Evolutionary conservation across 2,888 invertebrate species (phyloP), one percentile per base, ranked within the genome.

Genomic region (Hypolimnas misippus): DNA sequence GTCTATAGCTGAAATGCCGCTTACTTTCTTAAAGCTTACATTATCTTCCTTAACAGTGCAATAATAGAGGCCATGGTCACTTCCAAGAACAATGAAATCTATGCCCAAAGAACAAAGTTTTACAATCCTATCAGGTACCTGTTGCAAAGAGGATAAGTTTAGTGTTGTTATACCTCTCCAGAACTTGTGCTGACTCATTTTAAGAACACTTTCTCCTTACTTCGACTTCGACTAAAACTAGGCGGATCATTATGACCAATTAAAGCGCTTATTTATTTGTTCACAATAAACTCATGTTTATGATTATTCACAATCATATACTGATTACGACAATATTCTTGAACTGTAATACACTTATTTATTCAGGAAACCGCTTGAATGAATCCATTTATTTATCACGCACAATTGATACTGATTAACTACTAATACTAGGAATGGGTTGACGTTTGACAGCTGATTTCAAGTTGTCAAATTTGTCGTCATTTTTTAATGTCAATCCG

Each of bases 1-100:
- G 86, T 95, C 95, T 70, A 93, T 86, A 29, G 94, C 94, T 70
- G 88, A 87, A 67, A 94, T 87, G 65, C 93, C 92, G 53, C 88
- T 85, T 57, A 92, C 84, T 77, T 86, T 93, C 67, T 87, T 87
- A 71, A 92, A 88, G 68, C 88, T 77, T 65, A 92, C 77, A 31
- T 79, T 79, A 66, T 89, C 84, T 10, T 87, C 85, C 69, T 83
- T 78, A 70, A 84, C 79, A 70, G 81, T 82, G 70, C 91, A 89
- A 68, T 81, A 79, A 75, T 91, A 92, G n/a, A 92, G 76, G 58
- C 84, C 82, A 81, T 92, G 91, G 80, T 91, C 90, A 74, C 81
- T 88, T 54, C 89, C 89, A 66, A 92, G 77, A 65, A 88, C 87
- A 75, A 92, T 82, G 73, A 89, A 89, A 70, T 89, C 84, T 62